Evolutionary conservation across 1,140 invertebrate genomes (phyloP), one percentile per base, ranked within the genome.

Genomic region (Heliconius eleuchia): DNA sequence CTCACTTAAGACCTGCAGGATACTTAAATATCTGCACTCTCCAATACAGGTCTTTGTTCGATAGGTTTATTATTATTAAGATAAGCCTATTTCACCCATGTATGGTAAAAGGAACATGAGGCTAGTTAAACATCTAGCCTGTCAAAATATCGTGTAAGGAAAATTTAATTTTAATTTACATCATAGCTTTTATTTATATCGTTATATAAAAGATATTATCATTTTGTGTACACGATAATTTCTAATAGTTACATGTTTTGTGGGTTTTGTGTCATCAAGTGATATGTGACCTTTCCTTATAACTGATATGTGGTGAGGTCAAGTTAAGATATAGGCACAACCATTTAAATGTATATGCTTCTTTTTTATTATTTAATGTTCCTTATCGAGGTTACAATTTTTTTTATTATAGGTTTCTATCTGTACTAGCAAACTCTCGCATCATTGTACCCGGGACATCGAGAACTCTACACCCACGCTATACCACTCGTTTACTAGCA

Each of bases 11-110:
- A 27, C 74, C 76, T 73, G 78, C 46, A 34, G n/a, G 11, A 70
- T 52, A 80, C 74, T 76, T 30, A 73, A 80, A 78, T 78, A 71
- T 78, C 76, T 78, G 73, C n/a, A 71, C 72, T 71, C 74, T 74
- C 73, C 37, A 74, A 70, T 60, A 80, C 71, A 74, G 70, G 66
- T 80, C 80, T 81, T 81, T 81, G 80, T 81, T 78, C 37, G 27
- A 34, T 52, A 76, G 46, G 80, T 74, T 81, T 81, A 81, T 81
- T 78, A 81, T 81, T 81, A 81, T 81, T 78, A 81, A 81, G 80
- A 81, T 81, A 81, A 81, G 80, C 80, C 74, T 81, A 81, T 81
- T 76, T 81, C 74, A 37, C 76, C 76, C 76, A 73, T 81, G 80
- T 81, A 78, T 73, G 66, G 80, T 77, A 81, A 77, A 81, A 75